phyloP scores from a whole-genome alignment of 2,888 invertebrate species.

The Phortica okadai region DNA sequence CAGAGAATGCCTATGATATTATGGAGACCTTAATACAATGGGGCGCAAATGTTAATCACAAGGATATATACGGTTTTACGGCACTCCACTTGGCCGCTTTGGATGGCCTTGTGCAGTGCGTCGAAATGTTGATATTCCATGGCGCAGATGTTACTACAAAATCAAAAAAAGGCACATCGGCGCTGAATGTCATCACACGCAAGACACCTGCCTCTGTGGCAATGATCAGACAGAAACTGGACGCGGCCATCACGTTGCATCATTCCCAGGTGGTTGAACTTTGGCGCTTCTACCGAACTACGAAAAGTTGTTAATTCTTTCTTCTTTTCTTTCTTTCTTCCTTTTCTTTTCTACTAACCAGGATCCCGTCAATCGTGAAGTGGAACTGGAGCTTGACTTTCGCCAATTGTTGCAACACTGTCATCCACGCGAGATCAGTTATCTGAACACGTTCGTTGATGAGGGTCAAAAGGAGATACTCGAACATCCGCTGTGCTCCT shows the following conservation, averaged over 20 bases:
- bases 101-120: slow-evolving; percentile 90
- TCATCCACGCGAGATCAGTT: slow-evolving; percentile 89
- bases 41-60: slow-evolving; percentile 89
- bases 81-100: slow-evolving; percentile 90
- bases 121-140: slow-evolving; percentile 88
- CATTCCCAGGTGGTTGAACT: slow-evolving; percentile 80
- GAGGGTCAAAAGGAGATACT: slow-evolving; percentile 92
- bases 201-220: slow-evolving; percentile 91
- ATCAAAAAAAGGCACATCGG: slow-evolving; percentile 91
- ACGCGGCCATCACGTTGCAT: slow-evolving; percentile 87
- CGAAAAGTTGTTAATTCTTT: not conserved
- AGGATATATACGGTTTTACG: slow-evolving; percentile 91
- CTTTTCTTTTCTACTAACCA: slow-evolving; percentile 15
- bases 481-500: slow-evolving; percentile 90
- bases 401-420: slow-evolving; percentile 89
- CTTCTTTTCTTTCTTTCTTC: not conserved
- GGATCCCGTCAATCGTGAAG: slow-evolving; percentile 86
- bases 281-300: not conserved
- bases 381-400: slow-evolving; percentile 89
- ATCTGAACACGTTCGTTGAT: slow-evolving; percentile 90
- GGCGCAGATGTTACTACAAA: slow-evolving; percentile 93
- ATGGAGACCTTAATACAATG: slow-evolving; percentile 87
- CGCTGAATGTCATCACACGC: slow-evolving; percentile 88
- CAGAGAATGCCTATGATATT: slow-evolving; percentile 87
- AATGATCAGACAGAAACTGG: slow-evolving; percentile 88